Conservation (phyloP, 2,888 invertebrate genomes). For the Tetranychus truncatus region DNA sequence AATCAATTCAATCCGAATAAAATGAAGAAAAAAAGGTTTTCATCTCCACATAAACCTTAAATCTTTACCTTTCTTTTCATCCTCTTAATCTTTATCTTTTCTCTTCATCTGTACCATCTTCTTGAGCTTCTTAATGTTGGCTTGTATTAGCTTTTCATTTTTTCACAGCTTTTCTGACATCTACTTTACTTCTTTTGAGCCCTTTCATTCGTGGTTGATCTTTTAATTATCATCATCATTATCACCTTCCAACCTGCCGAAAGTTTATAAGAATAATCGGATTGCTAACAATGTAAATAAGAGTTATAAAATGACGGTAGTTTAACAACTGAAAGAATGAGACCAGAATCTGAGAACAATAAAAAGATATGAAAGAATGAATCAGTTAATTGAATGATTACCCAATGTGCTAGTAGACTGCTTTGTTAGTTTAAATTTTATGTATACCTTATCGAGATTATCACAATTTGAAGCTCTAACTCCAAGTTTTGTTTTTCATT, state of each 20-base stretch:
- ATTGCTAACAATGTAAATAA: not conserved
- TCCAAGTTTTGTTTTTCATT: not conserved
- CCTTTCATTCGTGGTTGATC: not conserved
- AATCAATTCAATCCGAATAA: not conserved
- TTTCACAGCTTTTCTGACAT: not conserved
- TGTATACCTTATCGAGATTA: too few species aligned
- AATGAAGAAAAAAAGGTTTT: not conserved
- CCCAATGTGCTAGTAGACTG: too few species aligned
- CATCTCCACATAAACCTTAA: not conserved
- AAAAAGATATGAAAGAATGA: too few species aligned
- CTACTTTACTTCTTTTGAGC: not conserved
- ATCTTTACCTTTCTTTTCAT: not conserved
- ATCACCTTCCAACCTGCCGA: constrained; percentile 8
- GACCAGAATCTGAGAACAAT: too few species aligned
- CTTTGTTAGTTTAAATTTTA: too few species aligned
- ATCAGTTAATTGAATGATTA: too few species aligned
- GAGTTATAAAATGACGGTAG: not conserved
- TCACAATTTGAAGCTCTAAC: too few species aligned
- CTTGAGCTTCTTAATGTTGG: not conserved
- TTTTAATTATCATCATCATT: constrained; percentile 8
- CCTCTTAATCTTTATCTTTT: not conserved
- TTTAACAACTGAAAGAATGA: too few species aligned
- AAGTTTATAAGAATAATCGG: not conserved
- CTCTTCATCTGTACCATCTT: not conserved
- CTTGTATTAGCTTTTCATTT: not conserved